Base-by-base conservation (phyloP, 2,888 invertebrate species). In the Merodon equestris region DNA sequence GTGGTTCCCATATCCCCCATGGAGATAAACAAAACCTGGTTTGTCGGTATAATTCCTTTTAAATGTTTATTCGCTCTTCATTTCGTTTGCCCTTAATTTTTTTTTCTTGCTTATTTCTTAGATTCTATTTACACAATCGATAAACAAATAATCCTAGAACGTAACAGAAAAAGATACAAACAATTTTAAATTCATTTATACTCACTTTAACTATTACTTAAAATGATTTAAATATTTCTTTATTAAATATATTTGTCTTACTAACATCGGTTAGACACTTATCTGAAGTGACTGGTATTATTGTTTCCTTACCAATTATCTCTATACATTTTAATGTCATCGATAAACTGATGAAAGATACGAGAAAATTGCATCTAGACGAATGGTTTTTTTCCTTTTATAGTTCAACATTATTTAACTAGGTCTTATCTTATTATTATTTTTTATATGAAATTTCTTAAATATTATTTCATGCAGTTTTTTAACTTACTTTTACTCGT, bases 251-350 rank as follows among this genome's bases (percentile, higher is more conserved):
- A 27, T 36, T 53, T 5, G 14, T 60, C 51, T 54, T 47, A 51
- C 64, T 71, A 54, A 27, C 17, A 36, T 67, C 61, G 63, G 73
- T 63, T 68, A 72, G 60, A 72, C 72, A 57, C 72, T 40, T 38
- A 47, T 57, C 17, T 27, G 36, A 68, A 74, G 71, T 76, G 64
- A 71, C 64, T 58, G 63, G 64, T 71, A 64, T 71, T 64, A 71
- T 71, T 64, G 1, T 54, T 54, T 50, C 61, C 13, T 27, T 47
- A 17, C 51, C 48, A 50, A 74, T 42, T 54, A 45, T 54, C 36
- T 50, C 17, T 68, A 61, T 40, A 63, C 27, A 51, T 50, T 7
- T 27, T 27, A 74, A 61, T 36, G 42, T 57, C 71, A 71, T 63
- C 7, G 34, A 54, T 38, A 51, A 64, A 44, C 47, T 63, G 68